These are phyloP conservation scores for Henricia sp. DNA, from an alignment of 53 echinoderm and acorn worm genomes.

Conservation along the genomic window DNA sequence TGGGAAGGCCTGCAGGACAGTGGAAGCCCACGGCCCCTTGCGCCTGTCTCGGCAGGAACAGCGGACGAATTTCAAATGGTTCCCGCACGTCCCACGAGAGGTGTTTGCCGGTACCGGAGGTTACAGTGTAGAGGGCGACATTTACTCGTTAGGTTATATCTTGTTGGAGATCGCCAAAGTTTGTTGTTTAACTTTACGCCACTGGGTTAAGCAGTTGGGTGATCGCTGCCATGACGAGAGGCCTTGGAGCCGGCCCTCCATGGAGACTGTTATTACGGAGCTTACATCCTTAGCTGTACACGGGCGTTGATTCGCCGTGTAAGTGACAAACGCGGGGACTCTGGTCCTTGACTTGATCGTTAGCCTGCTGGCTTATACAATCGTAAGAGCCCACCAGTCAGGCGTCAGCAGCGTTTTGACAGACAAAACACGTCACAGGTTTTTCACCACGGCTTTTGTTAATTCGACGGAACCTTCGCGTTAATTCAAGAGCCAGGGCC, in stretches of 20 bases:
- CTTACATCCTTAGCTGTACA: constrained; percentile 16
- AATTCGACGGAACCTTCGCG: too few relatives aligned
- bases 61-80: not conserved
- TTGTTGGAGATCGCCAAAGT: constrained; percentile 23
- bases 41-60: not conserved
- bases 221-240: not conserved
- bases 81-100: constrained; percentile 43
- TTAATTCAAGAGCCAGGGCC: too few relatives aligned
- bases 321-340: too few relatives aligned
- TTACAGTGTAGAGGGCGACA: constrained; percentile 44
- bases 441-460: too few relatives aligned
- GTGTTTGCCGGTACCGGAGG: constrained; percentile 4
- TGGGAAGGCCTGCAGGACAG: constrained; percentile 5
- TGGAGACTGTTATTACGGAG: constrained; percentile 8
- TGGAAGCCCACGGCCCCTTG: constrained; percentile 12
- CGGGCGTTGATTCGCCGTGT: constrained; percentile 3
- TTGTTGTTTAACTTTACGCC: not conserved
- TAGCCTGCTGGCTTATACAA: too few relatives aligned
- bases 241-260: constrained; percentile 3
- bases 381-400: too few relatives aligned
- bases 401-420: too few relatives aligned
- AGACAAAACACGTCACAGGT: too few relatives aligned
- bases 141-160: constrained; percentile 32
- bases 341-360: too few relatives aligned
- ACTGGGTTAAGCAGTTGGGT: constrained; percentile 3